phyloP scores from a whole-genome alignment of 2,888 invertebrate species.

The Drosophila prolongata region DNA sequence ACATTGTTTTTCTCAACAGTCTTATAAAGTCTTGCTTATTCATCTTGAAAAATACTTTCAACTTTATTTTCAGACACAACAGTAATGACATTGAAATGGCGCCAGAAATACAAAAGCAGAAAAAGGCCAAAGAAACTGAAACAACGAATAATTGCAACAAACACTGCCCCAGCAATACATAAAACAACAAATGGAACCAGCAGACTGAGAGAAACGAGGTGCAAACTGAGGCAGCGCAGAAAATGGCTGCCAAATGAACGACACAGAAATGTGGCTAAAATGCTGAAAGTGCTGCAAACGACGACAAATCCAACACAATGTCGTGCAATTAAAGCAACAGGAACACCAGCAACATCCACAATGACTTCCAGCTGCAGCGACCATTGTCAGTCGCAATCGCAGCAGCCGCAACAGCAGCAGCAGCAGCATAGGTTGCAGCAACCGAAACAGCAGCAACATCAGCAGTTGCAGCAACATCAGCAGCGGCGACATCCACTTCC shows the following conservation, averaged over 20 bases:
- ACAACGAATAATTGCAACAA: constrained; percentile 66
- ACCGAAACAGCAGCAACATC: constrained; percentile 39
- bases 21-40: too few relatives aligned
- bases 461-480: constrained; percentile 35
- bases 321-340: constrained; percentile 52
- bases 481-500: constrained; percentile 49
- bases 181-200: constrained; percentile 40
- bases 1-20: too few relatives aligned
- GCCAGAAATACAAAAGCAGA: constrained; percentile 83
- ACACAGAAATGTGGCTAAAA: constrained; percentile 62
- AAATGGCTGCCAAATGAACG: constrained; percentile 66
- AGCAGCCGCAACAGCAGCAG: constrained; percentile 40
- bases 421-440: constrained; percentile 33
- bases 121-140: constrained; percentile 75
- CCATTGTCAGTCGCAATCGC: constrained; percentile 42
- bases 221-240: constrained; percentile 32
- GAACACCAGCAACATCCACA: constrained; percentile 48
- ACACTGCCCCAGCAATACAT: constrained; percentile 53
- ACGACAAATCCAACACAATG: constrained; percentile 46
- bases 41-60: constrained; percentile 16
- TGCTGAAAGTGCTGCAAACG: constrained; percentile 53
- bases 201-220: constrained; percentile 68
- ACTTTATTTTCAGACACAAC: constrained; percentile 64
- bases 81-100: constrained; percentile 84
- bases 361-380: constrained; percentile 61